These are phyloP conservation scores for Pterocles orientalis DNA, from an alignment of 2,113 vertebrate genomes.

Conservation along the genomic window DNA sequence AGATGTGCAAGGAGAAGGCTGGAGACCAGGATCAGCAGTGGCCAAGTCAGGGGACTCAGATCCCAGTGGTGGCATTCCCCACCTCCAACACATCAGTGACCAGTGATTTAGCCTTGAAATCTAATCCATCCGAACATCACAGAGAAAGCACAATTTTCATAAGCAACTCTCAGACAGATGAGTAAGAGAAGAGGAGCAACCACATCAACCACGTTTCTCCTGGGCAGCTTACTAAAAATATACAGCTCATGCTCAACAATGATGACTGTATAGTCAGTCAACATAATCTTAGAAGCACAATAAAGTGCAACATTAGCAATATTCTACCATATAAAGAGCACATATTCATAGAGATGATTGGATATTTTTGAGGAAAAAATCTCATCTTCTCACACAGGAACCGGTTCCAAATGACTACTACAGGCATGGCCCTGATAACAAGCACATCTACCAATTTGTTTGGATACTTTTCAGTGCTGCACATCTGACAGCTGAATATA, in stretches of 20 bases:
- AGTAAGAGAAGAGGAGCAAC: slow-evolving; percentile 92
- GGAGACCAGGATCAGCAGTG: not conserved
- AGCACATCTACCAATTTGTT: slow-evolving; percentile 77
- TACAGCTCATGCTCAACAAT: slow-evolving; percentile 80
- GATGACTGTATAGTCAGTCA: slow-evolving; percentile 81
- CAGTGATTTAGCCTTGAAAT: slow-evolving; percentile 83
- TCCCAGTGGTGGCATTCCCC: not conserved
- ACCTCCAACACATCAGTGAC: not conserved
- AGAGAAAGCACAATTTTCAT: slow-evolving; percentile 91
- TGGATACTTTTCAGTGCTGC: slow-evolving; percentile 75
- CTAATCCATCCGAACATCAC: slow-evolving; percentile 90
- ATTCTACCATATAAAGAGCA: not conserved
- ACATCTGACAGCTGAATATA: slow-evolving; percentile 78
- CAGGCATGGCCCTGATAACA: slow-evolving; percentile 76
- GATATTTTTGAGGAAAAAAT: not conserved
- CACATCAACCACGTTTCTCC: slow-evolving; percentile 88
- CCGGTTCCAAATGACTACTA: slow-evolving; percentile 75
- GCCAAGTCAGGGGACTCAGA: not conserved
- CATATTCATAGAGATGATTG: not conserved
- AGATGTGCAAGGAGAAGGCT: too few relatives aligned
- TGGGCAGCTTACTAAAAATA: slow-evolving; percentile 78
- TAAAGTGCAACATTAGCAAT: slow-evolving; percentile 61
- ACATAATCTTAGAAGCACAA: slow-evolving; percentile 79
- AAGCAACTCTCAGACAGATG: slow-evolving; percentile 92
- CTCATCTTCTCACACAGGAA: not conserved